Evolutionary conservation across 2,888 invertebrate species (phyloP).

Genomic region (Catocala sponsa): DNA sequence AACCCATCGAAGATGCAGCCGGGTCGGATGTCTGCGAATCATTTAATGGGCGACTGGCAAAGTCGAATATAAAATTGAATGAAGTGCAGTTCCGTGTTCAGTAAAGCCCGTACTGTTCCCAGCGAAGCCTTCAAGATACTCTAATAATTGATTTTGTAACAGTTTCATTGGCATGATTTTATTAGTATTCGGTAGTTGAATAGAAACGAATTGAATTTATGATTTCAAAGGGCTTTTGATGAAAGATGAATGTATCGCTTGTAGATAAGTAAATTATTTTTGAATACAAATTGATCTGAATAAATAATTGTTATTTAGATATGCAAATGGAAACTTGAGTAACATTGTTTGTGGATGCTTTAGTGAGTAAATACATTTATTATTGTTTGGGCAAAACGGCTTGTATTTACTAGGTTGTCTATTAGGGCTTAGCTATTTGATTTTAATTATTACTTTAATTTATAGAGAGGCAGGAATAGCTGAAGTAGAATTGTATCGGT

Average conservation of each 20-base stretch:
- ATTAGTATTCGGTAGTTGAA: conserved; percentile 47
- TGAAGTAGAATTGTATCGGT: too few relatives aligned
- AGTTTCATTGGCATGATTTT: conserved; percentile 56
- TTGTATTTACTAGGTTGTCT: too few relatives aligned
- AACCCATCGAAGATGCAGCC: conserved; percentile 31
- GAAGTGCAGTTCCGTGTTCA: conserved; percentile 68
- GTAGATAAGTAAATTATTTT: conserved; percentile 35
- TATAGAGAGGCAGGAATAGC: too few relatives aligned
- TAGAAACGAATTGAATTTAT: conserved; percentile 48
- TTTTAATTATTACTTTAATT: too few relatives aligned
- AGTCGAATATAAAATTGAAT: conserved; percentile 64
- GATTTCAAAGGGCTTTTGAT: conserved; percentile 43
- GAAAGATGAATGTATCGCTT: conserved; percentile 27
- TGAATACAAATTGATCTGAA: conserved; percentile 33
- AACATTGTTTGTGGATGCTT: conserved; percentile 14
- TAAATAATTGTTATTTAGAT: conserved; percentile 36
- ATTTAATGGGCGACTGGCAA: conserved; percentile 51
- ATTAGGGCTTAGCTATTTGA: too few relatives aligned
- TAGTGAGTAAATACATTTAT: conserved; percentile 27
- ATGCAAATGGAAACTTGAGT: conserved; percentile 37
- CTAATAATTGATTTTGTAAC: conserved; percentile 60
- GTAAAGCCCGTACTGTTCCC: conserved; percentile 25
- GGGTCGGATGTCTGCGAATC: conserved; percentile 47
- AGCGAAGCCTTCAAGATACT: conserved; percentile 47
- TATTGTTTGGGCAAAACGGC: conserved; percentile 10